Base-by-base conservation (phyloP, 2,888 invertebrate species). In the Ornithoptera priamus region DNA sequence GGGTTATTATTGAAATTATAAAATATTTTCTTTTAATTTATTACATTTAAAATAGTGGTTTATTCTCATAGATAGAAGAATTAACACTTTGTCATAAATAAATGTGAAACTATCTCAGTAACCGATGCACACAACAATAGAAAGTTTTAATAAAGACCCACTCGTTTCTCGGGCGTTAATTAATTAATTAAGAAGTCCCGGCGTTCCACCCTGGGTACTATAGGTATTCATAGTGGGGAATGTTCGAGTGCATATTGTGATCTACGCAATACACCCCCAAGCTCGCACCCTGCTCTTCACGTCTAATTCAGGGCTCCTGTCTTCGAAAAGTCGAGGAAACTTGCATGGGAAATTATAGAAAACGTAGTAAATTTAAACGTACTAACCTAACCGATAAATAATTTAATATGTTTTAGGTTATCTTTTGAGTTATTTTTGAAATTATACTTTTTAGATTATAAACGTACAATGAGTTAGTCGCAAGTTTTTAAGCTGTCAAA, bases 181-280 rank as follows among this genome's bases (percentile, higher is more conserved):
- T 85, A 85, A 85, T 84, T 81, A 85, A 83, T 80, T 79, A 84
- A 80, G 80, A 80, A 80, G 76, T 79, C 78, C 89, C 53, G 50
- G 70, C 70, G 65, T 71, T 65, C 70, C 81, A 72, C 89, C 84
- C 90, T 88, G 89, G 77, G 72, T 69, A 78, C 77, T 82, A 81
- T 84, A 85, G 86, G 83, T 88, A 88, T 89, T 88, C 88, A 85
- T 88, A 85, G 88, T 85, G 81, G 84, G 86, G 87, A 82, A 80
- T 84, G 83, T 79, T 92, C 81, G 86, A 92, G 93, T 93, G 93
- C 93, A 93, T 93, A 94, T 93, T 93, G 90, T 93, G 89, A 85
- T 86, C 82, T 83, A 81, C 86, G 85, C 85, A 84, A 83, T 78
- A 79, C 77, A 82, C 81, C 82, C 78, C 74, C 74, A 75, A 72